Evolutionary conservation across 2,797 vertebrate species (phyloP), one percentile per base, ranked within the genome.

Genomic region (Poeciliopsis infans): DNA sequence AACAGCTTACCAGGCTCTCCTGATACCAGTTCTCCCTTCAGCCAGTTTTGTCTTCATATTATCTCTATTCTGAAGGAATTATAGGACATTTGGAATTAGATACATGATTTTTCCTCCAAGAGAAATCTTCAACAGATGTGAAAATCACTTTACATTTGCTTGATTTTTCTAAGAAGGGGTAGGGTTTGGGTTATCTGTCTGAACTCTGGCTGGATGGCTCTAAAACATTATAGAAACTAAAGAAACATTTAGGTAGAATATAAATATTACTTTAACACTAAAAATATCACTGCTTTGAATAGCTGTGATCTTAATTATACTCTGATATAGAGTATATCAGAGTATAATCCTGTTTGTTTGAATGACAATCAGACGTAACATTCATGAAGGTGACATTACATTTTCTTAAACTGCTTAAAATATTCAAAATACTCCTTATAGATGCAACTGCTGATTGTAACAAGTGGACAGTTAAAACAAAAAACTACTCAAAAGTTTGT

Each of bases 1-100:
- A 92, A 88, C 81, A 79, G 84, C 85, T 87, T 88, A 80, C 53
- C 74, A 75, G 73, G 49, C 91, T 87, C 88, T 83, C 66, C 84
- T 80, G 36, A 20, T 70, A 70, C 41, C 77, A 36, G 77, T 25
- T 75, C 74, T 83, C 55, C 53, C 68, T 74, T 72, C 78, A 55
- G 11, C 74, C 47, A 39, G 10, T 18, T 69, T 78, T 68, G 43
- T 68, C 33, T 72, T 71, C 36, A 59, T 39, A 57, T 69, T 53
- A 89, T 86, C 77, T 76, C 80, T 68, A 45, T 71, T 77, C 69
- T 43, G 23, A 0, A 39, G 71, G 55, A 66, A 82, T 78, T 83
- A 75, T 41, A 61, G 41, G 76, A 61, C 31, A 79, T 83, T 82
- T 83, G 47, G 39, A 89, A 81, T 90, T 71, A 82, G 59, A 31